Base-by-base conservation (phyloP, 2,888 invertebrate genomes). In the Didymodactylos carnosus region DNA sequence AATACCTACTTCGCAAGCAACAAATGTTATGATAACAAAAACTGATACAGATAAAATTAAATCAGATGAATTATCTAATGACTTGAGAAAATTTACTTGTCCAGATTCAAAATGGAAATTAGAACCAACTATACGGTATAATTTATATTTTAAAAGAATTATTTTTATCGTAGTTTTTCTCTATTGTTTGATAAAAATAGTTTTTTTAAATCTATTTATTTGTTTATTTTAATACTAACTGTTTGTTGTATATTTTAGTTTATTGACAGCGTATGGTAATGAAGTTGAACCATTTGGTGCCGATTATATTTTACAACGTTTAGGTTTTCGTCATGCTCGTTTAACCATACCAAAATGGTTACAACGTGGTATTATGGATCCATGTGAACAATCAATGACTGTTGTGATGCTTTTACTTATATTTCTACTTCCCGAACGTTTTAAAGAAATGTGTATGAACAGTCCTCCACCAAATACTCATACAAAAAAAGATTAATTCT, bases 341-440 rank as follows among this genome's bases (percentile, higher is more conserved):
- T 93, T 92, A 78, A 98, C 98, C 75, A 98, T 98, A 81, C 98
- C 98, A 75, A 98, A 98, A 85, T 98, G 97, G 94, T 88, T 97
- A 86, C 98, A 98, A 84, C 87, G 98, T 73, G 97, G 97, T 19
- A 91, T 94, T 79, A 91, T 98, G 88, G 98, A 98, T 86, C 53
- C 53, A 29, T 62, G 53, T 29, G 53, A 62, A 62, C 29, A 62
- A 62, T 62, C 53, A 11, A 62, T 62, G 53, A 62, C 53, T 29
- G 19, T 62, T n/a, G 53, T 62, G 16, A 27, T 29, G 35, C n/a
- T 62, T 19, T 23, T 62, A 19, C 35, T 62, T 6, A 62, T 62
- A 4, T 62, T 62, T 62, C 53, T 62, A 8, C 10, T 62, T 19
- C 53, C 53, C 19, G 53, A 62, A 62, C 53, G 53, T 35, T 62